These are phyloP conservation scores for Stomatorhinus ivindoensis DNA, from an alignment of 2,113 vertebrate species.

Conservation along the genomic window DNA sequence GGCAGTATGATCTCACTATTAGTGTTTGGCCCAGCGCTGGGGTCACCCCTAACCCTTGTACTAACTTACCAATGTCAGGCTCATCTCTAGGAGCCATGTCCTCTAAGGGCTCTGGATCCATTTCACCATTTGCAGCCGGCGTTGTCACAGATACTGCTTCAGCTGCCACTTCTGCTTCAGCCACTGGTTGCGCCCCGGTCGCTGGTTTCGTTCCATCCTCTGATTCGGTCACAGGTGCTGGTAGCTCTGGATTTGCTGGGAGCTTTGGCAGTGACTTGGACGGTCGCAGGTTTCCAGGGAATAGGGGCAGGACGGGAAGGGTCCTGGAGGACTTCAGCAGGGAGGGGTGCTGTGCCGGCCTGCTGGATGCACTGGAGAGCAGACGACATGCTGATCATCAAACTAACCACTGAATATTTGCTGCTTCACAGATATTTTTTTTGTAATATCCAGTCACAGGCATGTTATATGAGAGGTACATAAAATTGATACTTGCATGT, in stretches of 20 bases:
- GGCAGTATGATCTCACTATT: slow-evolving; percentile 10
- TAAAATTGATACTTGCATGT: neutral
- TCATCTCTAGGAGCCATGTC: slow-evolving; percentile 8
- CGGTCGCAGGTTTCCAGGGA: slow-evolving; percentile 81
- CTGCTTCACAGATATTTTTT: neutral
- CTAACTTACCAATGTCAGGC: slow-evolving; percentile 12
- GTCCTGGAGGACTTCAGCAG: slow-evolving; percentile 69
- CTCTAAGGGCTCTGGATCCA: slow-evolving; percentile 41
- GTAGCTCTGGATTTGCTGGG: slow-evolving; percentile 31
- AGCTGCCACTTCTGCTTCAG: slow-evolving; percentile 12
- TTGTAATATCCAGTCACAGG: neutral
- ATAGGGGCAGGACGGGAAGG: slow-evolving; percentile 53
- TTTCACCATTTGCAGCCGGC: slow-evolving; percentile 17
- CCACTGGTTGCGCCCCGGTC: neutral
- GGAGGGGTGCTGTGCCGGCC: slow-evolving; percentile 62
- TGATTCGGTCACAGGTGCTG: neutral
- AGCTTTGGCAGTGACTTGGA: slow-evolving; percentile 56
- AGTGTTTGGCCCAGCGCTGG: slow-evolving; percentile 24
- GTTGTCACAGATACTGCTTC: slow-evolving; percentile 9
- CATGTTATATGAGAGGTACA: neutral
- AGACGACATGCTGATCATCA: neutral
- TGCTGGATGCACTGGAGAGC: slow-evolving; percentile 55
- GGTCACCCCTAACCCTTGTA: slow-evolving; percentile 27
- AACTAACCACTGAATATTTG: neutral
- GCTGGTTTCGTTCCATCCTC: slow-evolving; percentile 14